A percentile compares a stretch with the other conserved stretches of the same genome.
Conservation (phyloP, 2,113 vertebrate genomes). For the Prionailurus bengalensis region DNA sequence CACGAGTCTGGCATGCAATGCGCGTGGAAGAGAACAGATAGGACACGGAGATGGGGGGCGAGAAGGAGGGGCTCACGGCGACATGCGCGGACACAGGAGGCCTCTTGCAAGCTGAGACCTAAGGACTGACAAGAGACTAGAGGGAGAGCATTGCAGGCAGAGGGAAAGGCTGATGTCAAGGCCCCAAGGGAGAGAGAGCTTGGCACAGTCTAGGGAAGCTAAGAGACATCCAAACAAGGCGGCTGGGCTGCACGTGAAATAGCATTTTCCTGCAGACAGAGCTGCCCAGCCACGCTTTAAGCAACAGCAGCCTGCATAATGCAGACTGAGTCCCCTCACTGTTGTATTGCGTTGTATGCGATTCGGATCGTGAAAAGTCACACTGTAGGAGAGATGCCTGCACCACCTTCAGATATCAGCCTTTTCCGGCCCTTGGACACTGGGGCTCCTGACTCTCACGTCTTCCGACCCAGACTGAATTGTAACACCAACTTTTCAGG, state of each 20-base stretch:
- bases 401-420: rapidly evolving
- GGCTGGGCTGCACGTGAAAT: not conserved
- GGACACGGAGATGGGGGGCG: not conserved
- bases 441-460: not conserved
- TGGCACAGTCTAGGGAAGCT: not conserved
- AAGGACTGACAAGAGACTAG: not conserved
- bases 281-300: not conserved
- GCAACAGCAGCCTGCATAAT: not conserved
- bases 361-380: not conserved
- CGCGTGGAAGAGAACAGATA: not conserved
- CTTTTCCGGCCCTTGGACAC: not conserved
- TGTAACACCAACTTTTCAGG: not conserved
- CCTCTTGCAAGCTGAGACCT: not conserved
- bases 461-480: not conserved
- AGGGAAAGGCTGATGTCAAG: not conserved
- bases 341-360: rapidly evolving
- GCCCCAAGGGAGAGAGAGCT: not conserved
- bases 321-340: not conserved
- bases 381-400: not conserved
- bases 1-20: rapidly evolving
- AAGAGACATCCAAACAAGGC: not conserved
- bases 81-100: not conserved
- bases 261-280: not conserved
- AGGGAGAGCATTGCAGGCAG: not conserved
- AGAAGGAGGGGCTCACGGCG: not conserved